Evolutionary conservation across 2,113 vertebrate species (phyloP).

Genomic region (Cyanistes caeruleus): DNA sequence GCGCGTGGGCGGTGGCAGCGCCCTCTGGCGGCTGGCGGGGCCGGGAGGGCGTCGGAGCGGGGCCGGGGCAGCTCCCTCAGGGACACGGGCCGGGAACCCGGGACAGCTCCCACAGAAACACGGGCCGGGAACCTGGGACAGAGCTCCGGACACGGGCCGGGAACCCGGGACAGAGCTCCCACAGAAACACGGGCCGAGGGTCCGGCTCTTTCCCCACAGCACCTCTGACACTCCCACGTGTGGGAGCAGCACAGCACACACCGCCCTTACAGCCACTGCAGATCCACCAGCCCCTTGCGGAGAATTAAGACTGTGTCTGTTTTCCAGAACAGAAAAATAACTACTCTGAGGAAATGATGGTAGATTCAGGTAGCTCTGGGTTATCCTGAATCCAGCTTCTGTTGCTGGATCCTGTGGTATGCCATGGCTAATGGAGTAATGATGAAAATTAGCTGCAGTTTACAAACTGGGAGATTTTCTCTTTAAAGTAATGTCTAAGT

Average conservation of each 20-base stretch:
- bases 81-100: background rate
- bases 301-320: background rate
- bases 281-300: accelerated
- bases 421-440: too few species aligned
- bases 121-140: too few species aligned
- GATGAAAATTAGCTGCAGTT: background rate
- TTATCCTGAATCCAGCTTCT: too few species aligned
- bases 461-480: background rate
- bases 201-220: background rate
- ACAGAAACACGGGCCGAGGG: too few species aligned
- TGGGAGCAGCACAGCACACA: background rate
- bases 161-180: background rate
- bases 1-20: too few species aligned
- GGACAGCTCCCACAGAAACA: too few species aligned
- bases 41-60: too few species aligned
- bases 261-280: accelerated
- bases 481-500: background rate
- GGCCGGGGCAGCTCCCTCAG: too few species aligned
- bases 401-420: background rate
- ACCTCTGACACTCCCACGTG: background rate
- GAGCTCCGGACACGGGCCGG: too few species aligned
- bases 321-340: background rate
- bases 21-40: too few species aligned
- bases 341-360: background rate
- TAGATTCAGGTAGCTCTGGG: background rate